Evolutionary conservation across 2,797 vertebrate species (phyloP), one percentile per base, ranked within the genome.

Genomic region (Cyclura pinguis): DNA sequence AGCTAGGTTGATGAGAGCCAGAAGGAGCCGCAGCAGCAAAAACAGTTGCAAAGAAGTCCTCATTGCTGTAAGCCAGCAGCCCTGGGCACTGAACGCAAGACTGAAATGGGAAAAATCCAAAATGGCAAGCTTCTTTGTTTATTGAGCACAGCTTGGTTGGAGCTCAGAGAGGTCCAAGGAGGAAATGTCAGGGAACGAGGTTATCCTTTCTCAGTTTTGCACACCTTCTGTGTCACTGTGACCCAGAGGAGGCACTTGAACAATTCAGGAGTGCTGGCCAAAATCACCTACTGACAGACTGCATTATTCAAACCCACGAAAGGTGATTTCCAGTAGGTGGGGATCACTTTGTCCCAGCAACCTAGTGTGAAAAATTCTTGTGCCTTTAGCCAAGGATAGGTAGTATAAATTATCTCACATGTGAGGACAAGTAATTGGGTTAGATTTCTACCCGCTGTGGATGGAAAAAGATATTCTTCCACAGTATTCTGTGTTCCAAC

Each of bases 221-320:
- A 35, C 13, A 16, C 64, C 22, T 77, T 77, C 35, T 55, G 35
- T 69, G 87, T 82, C 87, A 88, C 16, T 35, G 13, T 82, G 87
- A 88, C 87, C 87, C 50, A 57, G 78, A 57, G 35, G 50, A 50
- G 13, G 38, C 24, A 35, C 77, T 50, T 87, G 57, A 87, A 69
- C 64, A 55, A 55, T 82, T 50, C 16, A 87, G 52, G n/a, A 81
- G 47, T 62, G 32, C n/a, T 72, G 87, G 76, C 6, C 20, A 57
- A 72, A 55, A 8, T 57, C 24, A 18, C 18, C 64, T 24, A 7
- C 22, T n/a, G 22, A 3, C 18, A 29, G 64, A 16, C 8, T 38
- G 24, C 20, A 24, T 62, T 32, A 64, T 47, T 62, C 24, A 47
- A 20, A 20, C 4, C 22, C 35, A 22, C 7, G 52, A 77, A 62